Evolutionary conservation across 2,797 vertebrate genomes (phyloP), one percentile per base, ranked within the genome.

Genomic region (Furcifer pardalis): DNA sequence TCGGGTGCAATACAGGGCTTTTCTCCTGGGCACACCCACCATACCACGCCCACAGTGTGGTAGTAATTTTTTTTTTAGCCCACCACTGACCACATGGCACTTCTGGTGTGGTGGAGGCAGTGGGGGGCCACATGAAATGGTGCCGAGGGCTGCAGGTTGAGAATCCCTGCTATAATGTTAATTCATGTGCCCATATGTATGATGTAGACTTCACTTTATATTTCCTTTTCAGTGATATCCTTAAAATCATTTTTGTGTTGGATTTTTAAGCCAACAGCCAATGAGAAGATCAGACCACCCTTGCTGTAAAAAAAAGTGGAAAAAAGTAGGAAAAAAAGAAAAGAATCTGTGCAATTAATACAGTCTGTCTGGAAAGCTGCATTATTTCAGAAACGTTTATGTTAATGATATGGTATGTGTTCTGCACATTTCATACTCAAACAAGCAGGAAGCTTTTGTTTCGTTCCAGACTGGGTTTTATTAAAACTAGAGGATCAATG

Each of bases 341-440:
- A 52, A 72, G 93, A 86, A 77, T 92, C 90, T 92, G 90, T 93
- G 89, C 94, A 94, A 93, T 96, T 96, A 95, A 95, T 95, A 89
- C 86, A 92, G 92, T 92, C 93, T 95, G 94, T 92, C 92, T 95
- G 92, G 94, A 95, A 94, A 93, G 92, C 91, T 90, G 93, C 90
- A 95, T 95, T 95, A 92, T 95, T 96, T 95, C 84, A 93, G 91
- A 94, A 95, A 95, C 88, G 93, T 95, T 94, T 91, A 93, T 95
- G 93, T 94, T 94, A 96, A 95, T 95, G 94, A 95, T 95, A 95
- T 93, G 93, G 93, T 94, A 93, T 94, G 90, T 52, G 73, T 92
- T 91, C 79, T 25, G 92, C 93, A 91, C 90, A 89, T 94, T 94
- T 94, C 91, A 89, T 93, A 91, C 87, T 94, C 93, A 92, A 94